Evolutionary conservation across 2,888 invertebrate species (phyloP).

Genomic region (Heliothis peltigera): DNA sequence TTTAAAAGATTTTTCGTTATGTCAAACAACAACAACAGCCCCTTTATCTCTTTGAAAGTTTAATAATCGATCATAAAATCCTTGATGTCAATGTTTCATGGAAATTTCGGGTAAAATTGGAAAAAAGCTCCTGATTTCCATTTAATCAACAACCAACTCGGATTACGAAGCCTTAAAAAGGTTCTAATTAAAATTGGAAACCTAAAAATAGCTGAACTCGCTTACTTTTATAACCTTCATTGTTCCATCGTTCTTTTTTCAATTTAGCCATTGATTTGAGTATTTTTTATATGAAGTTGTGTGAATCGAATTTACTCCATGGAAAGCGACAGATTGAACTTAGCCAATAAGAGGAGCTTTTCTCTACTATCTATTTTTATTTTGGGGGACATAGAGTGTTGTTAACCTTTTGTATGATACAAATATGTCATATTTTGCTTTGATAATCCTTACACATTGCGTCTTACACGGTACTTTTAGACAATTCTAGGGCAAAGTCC

Average conservation of each 20-base stretch:
- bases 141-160: constrained; percentile 25
- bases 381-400: too few species aligned
- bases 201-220: constrained; percentile 8
- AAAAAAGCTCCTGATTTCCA: constrained; percentile 14
- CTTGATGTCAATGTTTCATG: constrained; percentile 14
- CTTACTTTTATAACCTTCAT: not conserved
- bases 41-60: not conserved
- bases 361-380: too few species aligned
- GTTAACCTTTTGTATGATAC: too few species aligned
- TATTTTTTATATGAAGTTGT: too few species aligned
- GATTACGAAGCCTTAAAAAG: constrained; percentile 20
- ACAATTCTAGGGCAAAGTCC: too few species aligned
- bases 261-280: not conserved
- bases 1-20: too few species aligned
- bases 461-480: too few species aligned
- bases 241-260: not conserved
- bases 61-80: constrained; percentile 18
- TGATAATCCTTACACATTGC: too few species aligned
- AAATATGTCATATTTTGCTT: too few species aligned
- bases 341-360: too few species aligned
- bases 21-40: not conserved
- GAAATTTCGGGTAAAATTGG: constrained; percentile 12
- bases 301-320: not conserved
- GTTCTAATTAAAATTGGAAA: constrained; percentile 25
- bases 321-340: not conserved